Conservation (phyloP, 1,140 invertebrate genomes). For the Plodia interpunctella region DNA sequence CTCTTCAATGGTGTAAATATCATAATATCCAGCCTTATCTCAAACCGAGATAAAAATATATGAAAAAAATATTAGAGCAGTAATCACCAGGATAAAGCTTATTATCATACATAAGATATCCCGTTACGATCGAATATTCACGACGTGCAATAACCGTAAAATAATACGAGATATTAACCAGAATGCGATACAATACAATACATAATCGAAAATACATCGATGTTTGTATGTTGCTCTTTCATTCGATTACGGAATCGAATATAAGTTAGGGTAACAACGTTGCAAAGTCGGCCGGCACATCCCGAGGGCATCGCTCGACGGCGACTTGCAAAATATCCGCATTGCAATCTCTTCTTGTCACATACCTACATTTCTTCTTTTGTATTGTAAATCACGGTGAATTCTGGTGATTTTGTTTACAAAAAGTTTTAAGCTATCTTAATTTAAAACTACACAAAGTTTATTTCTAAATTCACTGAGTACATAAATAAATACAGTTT, state of each 20-base stretch:
- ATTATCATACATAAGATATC: background rate
- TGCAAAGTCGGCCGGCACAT: conserved; percentile 11
- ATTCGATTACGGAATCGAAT: conserved; percentile 27
- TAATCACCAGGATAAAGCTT: background rate
- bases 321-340: conserved; percentile 22
- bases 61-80: background rate
- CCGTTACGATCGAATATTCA: background rate
- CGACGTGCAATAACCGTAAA: background rate
- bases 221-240: conserved; percentile 15
- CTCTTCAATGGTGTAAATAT: no score
- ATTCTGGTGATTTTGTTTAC: background rate
- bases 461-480: no score
- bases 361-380: conserved; percentile 26
- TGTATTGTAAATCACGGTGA: conserved; percentile 14
- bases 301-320: conserved; percentile 14
- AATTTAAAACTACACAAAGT: no score
- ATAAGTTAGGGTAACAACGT: conserved; percentile 30
- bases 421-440: background rate
- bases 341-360: conserved; percentile 26
- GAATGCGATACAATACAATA: conserved; percentile 11
- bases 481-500: no score
- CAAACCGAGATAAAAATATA: no score
- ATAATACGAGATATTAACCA: conserved; percentile 2
- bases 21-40: no score
- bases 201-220: conserved; percentile 12